Evolutionary conservation across 2,888 invertebrate genomes (phyloP), one percentile per base, ranked within the genome.

Genomic region (Lycophotia porphyrea): DNA sequence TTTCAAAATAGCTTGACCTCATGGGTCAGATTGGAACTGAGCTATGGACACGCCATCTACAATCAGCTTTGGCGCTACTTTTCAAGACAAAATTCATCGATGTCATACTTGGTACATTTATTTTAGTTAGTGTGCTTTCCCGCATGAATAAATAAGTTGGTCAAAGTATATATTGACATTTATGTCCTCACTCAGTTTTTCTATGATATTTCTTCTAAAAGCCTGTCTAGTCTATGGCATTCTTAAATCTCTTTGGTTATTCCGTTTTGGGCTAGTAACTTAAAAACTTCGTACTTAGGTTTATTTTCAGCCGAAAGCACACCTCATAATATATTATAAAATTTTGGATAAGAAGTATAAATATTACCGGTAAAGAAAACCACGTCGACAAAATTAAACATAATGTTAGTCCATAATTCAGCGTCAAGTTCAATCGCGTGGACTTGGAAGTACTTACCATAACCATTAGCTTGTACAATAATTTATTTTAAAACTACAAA

Each of bases 381-480:
- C 47, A 68, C 24, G 21, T 31, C 13, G 2, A 36, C 8, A 49
- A 58, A 80, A 69, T 77, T n/a, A 67, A 27, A 5, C 66, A 68
- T 68, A 65, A 76, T 34, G 9, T 39, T 68, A 81, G 64, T 27
- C n/a, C 8, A 44, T 63, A 67, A 11, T 78, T 77, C 55, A 7
- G 18, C 66, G 21, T 77, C n/a, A 77, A 67, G 27, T 68, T 83
- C 18, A 71, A 60, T 81, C 64, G 71, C 79, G 52, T 78, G 58
- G n/a, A 34, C n/a, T 58, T 71, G 3, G 27, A 5, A 64, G 36
- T 52, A 36, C 24, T 18, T 36, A 15, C n/a, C 3, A 52, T 66
- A 31, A 44, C 78, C 13, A n/a, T 70, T 52, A 44, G 31, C 64
- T 67, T 24, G 15, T 49, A 49, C 63, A 3, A 58, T 78, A 67